Percentiles rank a stretch among this genome's conserved stretches.
phyloP scores from a whole-genome alignment of 2,888 invertebrate genomes.

The Drosophila bunnanda region DNA sequence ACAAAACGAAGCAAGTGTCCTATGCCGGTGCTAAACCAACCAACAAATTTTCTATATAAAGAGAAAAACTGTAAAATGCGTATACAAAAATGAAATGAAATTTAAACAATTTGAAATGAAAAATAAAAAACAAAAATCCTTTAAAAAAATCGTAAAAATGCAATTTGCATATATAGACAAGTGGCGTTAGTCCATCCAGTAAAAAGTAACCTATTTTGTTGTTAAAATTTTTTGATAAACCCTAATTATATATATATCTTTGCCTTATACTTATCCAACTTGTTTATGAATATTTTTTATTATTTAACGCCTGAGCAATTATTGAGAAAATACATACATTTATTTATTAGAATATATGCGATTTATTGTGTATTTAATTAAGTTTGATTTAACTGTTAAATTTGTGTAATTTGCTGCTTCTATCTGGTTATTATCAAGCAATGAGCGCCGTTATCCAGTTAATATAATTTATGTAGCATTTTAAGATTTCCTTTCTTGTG shows the following conservation, averaged over 20 bases:
- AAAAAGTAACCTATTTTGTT: slow-evolving; percentile 59
- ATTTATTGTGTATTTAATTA: slow-evolving; percentile 63
- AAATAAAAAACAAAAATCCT: slow-evolving; percentile 43
- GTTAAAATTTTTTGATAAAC: slow-evolving; percentile 76
- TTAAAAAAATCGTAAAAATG: slow-evolving; percentile 47
- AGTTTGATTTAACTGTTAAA: slow-evolving; percentile 77
- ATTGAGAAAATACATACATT: slow-evolving; percentile 66
- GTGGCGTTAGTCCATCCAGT: slow-evolving; percentile 75
- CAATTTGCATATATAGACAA: slow-evolving; percentile 58
- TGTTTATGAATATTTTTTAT: slow-evolving; percentile 68
- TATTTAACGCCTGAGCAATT: slow-evolving; percentile 71
- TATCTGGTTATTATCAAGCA: slow-evolving; percentile 59
- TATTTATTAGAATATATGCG: slow-evolving; percentile 71
- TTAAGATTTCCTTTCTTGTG: slow-evolving; percentile 81
- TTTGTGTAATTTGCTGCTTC: slow-evolving; percentile 78
- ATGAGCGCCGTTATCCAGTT: slow-evolving; percentile 49
- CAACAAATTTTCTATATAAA: slow-evolving; percentile 61
- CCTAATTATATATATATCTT: slow-evolving; percentile 49
- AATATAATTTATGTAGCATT: slow-evolving; percentile 60
- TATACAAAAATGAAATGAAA: slow-evolving; percentile 43
- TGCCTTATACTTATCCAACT: slow-evolving; percentile 53
- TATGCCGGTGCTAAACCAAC: slow-evolving; percentile 83
- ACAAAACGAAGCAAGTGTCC: slow-evolving; percentile 83
- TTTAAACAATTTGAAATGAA: not conserved
- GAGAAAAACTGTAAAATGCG: slow-evolving; percentile 62